Evolutionary conservation across 2,113 vertebrate species (phyloP).

Genomic region (Marmota flaviventris): DNA sequence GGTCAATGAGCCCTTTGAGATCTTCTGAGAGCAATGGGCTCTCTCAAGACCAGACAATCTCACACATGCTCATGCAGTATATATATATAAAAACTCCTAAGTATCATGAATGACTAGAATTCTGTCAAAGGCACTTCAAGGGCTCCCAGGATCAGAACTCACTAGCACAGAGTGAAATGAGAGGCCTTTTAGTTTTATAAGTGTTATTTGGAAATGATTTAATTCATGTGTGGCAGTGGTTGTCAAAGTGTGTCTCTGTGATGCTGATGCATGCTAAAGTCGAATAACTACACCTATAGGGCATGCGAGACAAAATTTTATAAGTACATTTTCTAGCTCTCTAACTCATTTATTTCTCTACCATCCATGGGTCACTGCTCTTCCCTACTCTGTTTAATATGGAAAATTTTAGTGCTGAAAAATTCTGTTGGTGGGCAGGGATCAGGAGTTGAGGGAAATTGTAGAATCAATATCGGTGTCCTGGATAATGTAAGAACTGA

Average conservation of each 20-base stretch:
- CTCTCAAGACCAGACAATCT: neutral
- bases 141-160: neutral
- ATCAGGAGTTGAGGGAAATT: neutral
- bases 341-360: neutral
- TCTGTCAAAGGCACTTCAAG: neutral
- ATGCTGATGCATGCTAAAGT: neutral
- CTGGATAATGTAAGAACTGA: neutral
- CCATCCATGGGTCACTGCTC: neutral
- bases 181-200: neutral
- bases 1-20: neutral
- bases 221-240: neutral
- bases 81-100: neutral
- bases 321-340: neutral
- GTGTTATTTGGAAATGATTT: slow-evolving; percentile 1
- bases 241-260: neutral
- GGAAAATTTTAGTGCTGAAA: neutral
- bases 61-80: neutral
- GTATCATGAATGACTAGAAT: neutral
- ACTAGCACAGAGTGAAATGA: neutral
- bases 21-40: neutral
- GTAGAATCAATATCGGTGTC: neutral
- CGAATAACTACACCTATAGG: neutral
- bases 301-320: neutral
- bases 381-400: neutral
- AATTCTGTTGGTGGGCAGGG: neutral